These are phyloP conservation scores for Melanotus villosus DNA, from an alignment of 2,888 invertebrate species.

Conservation along the genomic window DNA sequence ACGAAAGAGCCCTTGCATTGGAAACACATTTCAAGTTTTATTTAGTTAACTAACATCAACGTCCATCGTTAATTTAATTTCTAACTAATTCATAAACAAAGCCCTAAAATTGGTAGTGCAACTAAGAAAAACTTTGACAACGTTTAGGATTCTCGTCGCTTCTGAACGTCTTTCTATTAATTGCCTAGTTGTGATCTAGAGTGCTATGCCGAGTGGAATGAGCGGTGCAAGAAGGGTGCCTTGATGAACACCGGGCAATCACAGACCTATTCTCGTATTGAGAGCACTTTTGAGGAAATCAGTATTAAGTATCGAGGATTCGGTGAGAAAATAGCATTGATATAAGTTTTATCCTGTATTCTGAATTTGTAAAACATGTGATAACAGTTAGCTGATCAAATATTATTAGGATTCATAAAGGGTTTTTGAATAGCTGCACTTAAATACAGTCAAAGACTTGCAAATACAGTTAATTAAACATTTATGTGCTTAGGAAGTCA, in stretches of 20 bases:
- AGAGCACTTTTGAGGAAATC: constrained; percentile 65
- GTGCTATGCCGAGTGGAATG: constrained; percentile 56
- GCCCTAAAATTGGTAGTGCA: neutral
- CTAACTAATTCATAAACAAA: too few relatives aligned
- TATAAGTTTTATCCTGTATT: neutral
- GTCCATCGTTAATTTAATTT: too few relatives aligned
- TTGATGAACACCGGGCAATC: constrained; percentile 68
- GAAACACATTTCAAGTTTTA: too few relatives aligned
- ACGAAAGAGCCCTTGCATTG: too few relatives aligned
- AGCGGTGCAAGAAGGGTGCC: constrained; percentile 59
- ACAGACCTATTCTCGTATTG: constrained; percentile 66
- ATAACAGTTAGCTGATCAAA: too few relatives aligned
- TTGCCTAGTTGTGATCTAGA: constrained; percentile 67
- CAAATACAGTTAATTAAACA: too few relatives aligned
- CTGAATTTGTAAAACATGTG: too few relatives aligned
- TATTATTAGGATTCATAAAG: too few relatives aligned
- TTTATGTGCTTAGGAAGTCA: too few relatives aligned
- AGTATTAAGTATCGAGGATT: constrained; percentile 57
- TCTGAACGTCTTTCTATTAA: constrained; percentile 67
- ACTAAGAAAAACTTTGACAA: constrained; percentile 50
- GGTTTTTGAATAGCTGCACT: too few relatives aligned
- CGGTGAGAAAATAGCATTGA: constrained; percentile 32
- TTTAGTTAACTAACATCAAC: too few relatives aligned
- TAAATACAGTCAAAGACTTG: too few relatives aligned
- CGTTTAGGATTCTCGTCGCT: constrained; percentile 67